These are phyloP conservation scores for Drosophila antonietae DNA, from an alignment of 2,888 invertebrate genomes.

Conservation along the genomic window DNA sequence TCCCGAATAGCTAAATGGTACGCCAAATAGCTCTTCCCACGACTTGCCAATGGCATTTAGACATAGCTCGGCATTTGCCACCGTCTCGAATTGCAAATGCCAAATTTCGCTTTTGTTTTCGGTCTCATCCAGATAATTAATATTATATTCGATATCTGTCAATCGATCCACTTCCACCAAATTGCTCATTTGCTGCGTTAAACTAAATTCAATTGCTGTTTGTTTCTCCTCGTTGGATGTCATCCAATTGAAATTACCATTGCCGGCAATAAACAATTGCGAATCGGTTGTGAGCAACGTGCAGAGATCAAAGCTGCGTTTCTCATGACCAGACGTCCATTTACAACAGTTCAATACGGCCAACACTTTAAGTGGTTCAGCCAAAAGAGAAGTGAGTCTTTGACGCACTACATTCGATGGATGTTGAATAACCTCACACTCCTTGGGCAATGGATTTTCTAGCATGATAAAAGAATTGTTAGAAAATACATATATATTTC, in stretches of 20 bases:
- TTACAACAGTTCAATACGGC: conserved; percentile 85
- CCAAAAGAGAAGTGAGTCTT: conserved; percentile 67
- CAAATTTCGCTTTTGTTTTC: conserved; percentile 85
- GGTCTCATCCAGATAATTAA: conserved; percentile 86
- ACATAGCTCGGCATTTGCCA: conserved; percentile 84
- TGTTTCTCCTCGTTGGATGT: conserved; percentile 48
- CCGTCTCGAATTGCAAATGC: conserved; percentile 85
- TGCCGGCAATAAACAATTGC: conserved; percentile 84
- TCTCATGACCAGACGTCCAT: conserved; percentile 79
- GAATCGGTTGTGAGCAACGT: conserved; percentile 83
- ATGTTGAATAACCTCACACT: conserved; percentile 83
- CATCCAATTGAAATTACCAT: conserved; percentile 85
- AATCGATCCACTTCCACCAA: conserved; percentile 85
- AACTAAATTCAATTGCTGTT: conserved; percentile 67
- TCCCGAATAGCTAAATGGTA: conserved; percentile 79
- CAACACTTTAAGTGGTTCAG: conserved; percentile 84
- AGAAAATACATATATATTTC: background rate
- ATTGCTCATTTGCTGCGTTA: conserved; percentile 86
- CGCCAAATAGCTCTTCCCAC: conserved; percentile 86
- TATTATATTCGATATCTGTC: conserved; percentile 83
- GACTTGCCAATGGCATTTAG: conserved; percentile 85
- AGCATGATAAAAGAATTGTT: background rate
- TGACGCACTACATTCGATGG: conserved; percentile 83
- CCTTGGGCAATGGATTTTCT: conserved; percentile 81
- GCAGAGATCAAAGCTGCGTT: conserved; percentile 73